phyloP scores from a whole-genome alignment of 2,888 invertebrate species.

The Oegoconia quadripuncta region DNA sequence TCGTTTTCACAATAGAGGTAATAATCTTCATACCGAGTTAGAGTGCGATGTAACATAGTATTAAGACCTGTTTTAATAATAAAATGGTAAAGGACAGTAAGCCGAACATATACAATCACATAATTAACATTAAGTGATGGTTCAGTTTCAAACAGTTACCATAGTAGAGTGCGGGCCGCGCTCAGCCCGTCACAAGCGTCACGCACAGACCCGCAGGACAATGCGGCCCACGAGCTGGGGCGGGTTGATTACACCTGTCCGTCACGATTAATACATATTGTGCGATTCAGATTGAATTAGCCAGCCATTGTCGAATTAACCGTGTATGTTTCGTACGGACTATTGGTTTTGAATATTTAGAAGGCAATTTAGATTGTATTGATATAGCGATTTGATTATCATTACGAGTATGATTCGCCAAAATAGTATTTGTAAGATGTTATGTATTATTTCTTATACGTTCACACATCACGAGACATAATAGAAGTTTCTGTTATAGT shows the following conservation, averaged over 20 bases:
- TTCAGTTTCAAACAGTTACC: constrained; percentile 14
- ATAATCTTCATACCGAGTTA: no score
- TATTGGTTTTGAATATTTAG: constrained; percentile 73
- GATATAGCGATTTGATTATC: constrained; percentile 21
- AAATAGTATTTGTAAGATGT: no score
- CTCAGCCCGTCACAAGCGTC: constrained; percentile 34
- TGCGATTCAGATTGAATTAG: constrained; percentile 75
- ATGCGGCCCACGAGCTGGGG: constrained; percentile 33
- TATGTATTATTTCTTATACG: no score
- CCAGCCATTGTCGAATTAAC: constrained; percentile 65
- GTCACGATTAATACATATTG: constrained; percentile 76
- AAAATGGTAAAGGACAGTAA: no score
- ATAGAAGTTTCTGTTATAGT: no score
- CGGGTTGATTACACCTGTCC: constrained; percentile 75
- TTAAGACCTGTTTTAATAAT: no score
- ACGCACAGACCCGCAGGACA: constrained; percentile 35
- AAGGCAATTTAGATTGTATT: constrained; percentile 65
- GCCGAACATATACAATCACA: no score
- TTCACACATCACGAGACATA: no score
- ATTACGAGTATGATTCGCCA: no score
- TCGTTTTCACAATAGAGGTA: no score
- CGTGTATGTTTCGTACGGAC: constrained; percentile 59
- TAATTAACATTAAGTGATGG: constrained; percentile 8
- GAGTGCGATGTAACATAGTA: no score
- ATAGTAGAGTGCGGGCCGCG: constrained; percentile 13